Evolutionary conservation across 2,888 invertebrate species (phyloP).

Genomic region (Drosophila parthenogenetica): DNA sequence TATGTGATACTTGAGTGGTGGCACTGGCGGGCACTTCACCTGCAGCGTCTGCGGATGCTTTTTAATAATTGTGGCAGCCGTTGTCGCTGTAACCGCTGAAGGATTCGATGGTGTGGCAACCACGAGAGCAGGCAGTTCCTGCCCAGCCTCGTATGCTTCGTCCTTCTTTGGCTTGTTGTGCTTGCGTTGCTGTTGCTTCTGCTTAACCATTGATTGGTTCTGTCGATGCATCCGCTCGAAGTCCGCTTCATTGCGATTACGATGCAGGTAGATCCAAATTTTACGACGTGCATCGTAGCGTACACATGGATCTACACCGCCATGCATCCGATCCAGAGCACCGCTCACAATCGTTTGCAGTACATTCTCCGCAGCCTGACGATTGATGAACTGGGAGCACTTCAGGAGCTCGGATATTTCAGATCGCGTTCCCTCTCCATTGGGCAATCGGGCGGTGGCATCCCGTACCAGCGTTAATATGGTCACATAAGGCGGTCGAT

Average conservation of each 20-base stretch:
- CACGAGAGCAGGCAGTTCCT: conserved; percentile 77
- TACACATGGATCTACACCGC: conserved; percentile 95
- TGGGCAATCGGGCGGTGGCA: conserved; percentile 96
- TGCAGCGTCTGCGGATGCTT: conserved; percentile 56
- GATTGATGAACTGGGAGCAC: conserved; percentile 89
- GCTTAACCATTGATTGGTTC: conserved; percentile 88
- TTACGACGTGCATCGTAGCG: conserved; percentile 96
- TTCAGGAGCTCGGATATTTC: conserved; percentile 95
- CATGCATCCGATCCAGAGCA: conserved; percentile 95
- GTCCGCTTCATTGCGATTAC: conserved; percentile 88
- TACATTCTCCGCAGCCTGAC: conserved; percentile 84
- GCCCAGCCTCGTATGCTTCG: conserved; percentile 20
- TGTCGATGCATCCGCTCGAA: conserved; percentile 90
- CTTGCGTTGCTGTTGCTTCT: conserved; percentile 82
- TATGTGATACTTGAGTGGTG: conserved; percentile 81
- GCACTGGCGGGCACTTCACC: conserved; percentile 78
- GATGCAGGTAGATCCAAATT: conserved; percentile 97
- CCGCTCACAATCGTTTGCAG: conserved; percentile 93
- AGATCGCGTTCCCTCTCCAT: conserved; percentile 95
- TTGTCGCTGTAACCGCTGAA: conserved; percentile 7
- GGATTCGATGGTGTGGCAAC: conserved; percentile 62
- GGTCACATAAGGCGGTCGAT: conserved; percentile 95
- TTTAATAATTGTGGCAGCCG: conserved; percentile 34
- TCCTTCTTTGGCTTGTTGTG: conserved; percentile 65
- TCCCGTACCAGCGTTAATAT: conserved; percentile 96